Evolutionary conservation across 2,797 vertebrate species (phyloP).

Genomic region (Pempheris klunzingeri): DNA sequence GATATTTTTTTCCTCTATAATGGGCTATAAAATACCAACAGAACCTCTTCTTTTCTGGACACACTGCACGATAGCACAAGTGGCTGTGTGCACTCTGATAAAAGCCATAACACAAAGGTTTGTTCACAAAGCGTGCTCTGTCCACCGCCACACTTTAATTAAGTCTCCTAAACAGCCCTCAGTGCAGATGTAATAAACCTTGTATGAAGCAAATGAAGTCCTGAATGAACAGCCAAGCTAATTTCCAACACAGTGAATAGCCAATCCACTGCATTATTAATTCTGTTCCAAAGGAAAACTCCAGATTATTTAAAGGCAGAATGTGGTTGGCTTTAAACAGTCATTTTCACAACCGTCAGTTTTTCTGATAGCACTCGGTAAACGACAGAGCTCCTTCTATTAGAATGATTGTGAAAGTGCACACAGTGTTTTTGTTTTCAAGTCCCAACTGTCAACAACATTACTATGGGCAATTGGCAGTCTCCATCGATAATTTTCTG

Average conservation of each 20-base stretch:
- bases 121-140: constrained; percentile 58
- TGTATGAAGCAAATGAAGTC: constrained; percentile 60
- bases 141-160: constrained; percentile 74
- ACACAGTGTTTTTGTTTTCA: constrained; percentile 59
- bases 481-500: constrained; percentile 53
- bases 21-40: constrained; percentile 43
- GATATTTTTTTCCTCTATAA: constrained; percentile 29
- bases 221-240: constrained; percentile 49
- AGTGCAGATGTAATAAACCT: constrained; percentile 73
- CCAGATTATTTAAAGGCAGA: constrained; percentile 50
- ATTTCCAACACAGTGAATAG: constrained; percentile 49
- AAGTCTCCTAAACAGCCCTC: constrained; percentile 70
- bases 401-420: constrained; percentile 42
- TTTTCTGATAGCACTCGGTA: constrained; percentile 44
- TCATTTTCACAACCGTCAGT: constrained; percentile 38
- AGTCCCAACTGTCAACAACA: constrained; percentile 53
- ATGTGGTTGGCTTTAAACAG: constrained; percentile 39
- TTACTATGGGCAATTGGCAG: constrained; percentile 41
- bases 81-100: constrained; percentile 58
- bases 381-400: constrained; percentile 29
- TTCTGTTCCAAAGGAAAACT: constrained; percentile 36
- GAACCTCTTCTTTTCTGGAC: constrained; percentile 20
- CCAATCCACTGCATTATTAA: constrained; percentile 42
- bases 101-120: constrained; percentile 67
- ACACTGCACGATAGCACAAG: constrained; percentile 41